Percentiles rank a stretch among this genome's conserved stretches.
These are phyloP conservation scores for Malacoctenus gilli DNA, from an alignment of 2,797 vertebrate genomes.

Conservation along the genomic window DNA sequence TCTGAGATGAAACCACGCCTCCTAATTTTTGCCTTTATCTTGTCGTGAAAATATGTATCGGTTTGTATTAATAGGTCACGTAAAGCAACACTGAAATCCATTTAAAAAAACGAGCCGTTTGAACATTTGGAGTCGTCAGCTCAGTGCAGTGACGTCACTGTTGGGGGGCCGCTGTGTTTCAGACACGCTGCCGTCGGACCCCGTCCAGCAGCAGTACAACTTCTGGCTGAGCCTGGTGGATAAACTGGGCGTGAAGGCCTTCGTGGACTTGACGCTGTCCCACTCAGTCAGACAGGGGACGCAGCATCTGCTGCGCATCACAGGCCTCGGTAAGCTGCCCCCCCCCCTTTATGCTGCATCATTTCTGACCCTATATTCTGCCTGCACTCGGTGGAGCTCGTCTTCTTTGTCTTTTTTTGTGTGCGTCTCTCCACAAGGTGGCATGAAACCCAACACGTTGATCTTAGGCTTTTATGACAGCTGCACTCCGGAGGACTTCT, in stretches of 20 bases:
- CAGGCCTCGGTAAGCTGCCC: slow-evolving; percentile 85
- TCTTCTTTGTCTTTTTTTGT: not conserved
- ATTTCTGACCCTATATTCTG: not conserved
- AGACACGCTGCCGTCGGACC: slow-evolving; percentile 88
- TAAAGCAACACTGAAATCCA: no score
- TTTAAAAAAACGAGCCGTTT: no score
- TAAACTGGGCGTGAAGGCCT: slow-evolving; percentile 91
- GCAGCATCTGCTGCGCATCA: slow-evolving; percentile 92
- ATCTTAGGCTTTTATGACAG: slow-evolving; percentile 92
- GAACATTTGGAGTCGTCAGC: no score
- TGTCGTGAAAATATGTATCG: no score
- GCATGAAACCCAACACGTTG: slow-evolving; percentile 93
- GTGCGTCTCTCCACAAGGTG: slow-evolving; percentile 74
- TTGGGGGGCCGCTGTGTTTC: slow-evolving; percentile 26
- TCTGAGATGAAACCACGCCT: no score
- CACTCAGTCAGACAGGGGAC: slow-evolving; percentile 89
- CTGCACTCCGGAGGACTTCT: slow-evolving; percentile 88
- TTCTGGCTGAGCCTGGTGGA: slow-evolving; percentile 94
- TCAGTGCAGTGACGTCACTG: no score
- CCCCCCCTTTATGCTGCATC: not conserved
- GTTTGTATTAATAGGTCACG: no score
- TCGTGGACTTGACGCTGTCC: slow-evolving; percentile 91
- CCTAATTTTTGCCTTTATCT: no score
- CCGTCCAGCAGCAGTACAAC: slow-evolving; percentile 91
- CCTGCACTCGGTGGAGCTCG: not conserved